phyloP scores from a whole-genome alignment of 2,113 vertebrate species.

The Ranitomeya variabilis region DNA sequence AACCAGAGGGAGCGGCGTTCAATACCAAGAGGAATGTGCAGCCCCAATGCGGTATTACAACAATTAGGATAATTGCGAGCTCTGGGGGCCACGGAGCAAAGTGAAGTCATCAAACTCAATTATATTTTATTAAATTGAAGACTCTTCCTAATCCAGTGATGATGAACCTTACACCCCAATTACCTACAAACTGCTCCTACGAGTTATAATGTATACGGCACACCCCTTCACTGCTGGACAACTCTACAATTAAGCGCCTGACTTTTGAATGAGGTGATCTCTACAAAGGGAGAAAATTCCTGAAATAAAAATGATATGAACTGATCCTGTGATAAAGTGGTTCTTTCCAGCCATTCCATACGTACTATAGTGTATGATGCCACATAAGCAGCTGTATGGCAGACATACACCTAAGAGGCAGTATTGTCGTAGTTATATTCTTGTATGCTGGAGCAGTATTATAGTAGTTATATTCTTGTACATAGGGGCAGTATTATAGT shows the following conservation, averaged over 20 bases:
- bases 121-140: conserved; percentile 34
- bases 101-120: background rate
- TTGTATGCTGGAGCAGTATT: background rate
- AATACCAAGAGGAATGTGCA: background rate
- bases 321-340: too few species aligned
- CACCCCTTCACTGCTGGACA: background rate
- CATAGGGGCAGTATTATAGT: too few species aligned
- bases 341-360: too few species aligned
- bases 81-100: background rate
- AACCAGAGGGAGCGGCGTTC: background rate
- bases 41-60: conserved; percentile 4
- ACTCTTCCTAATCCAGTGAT: background rate
- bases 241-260: background rate
- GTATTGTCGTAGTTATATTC: background rate
- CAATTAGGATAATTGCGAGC: conserved; percentile 25
- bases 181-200: background rate
- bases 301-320: too few species aligned
- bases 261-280: too few species aligned
- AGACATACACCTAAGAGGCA: background rate
- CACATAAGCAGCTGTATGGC: background rate
- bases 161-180: background rate
- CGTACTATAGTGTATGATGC: background rate
- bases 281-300: too few species aligned
- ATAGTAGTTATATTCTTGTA: background rate
- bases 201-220: background rate